These are phyloP conservation scores for Metaphire vulgaris DNA, from an alignment of 1,140 invertebrate genomes.

Conservation along the genomic window DNA sequence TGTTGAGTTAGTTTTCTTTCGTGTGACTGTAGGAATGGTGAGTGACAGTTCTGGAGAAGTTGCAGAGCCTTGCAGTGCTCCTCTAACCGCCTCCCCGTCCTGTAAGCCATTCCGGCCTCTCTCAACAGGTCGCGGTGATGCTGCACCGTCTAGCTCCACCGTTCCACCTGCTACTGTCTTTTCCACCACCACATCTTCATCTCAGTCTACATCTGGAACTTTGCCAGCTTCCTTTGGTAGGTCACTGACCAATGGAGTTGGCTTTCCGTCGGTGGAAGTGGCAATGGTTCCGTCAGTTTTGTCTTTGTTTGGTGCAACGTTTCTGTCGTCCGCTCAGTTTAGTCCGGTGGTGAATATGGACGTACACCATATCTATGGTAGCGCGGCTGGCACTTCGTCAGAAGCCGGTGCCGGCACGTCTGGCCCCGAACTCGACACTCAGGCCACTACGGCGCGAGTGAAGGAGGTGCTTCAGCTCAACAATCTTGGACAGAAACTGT, in stretches of 20 bases:
- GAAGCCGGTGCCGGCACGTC: slow-evolving; percentile 52
- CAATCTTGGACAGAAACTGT: slow-evolving; percentile 97
- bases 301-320: not conserved
- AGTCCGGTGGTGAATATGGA: not conserved
- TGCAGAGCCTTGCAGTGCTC: not conserved
- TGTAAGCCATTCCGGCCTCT: not conserved
- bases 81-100: not conserved
- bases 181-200: not conserved
- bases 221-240: not conserved
- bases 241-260: not conserved
- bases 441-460: slow-evolving; percentile 91
- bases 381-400: not conserved
- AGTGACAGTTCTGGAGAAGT: not conserved
- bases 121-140: not conserved
- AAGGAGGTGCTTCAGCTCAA: slow-evolving; percentile 93
- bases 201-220: not conserved
- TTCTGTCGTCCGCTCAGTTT: not conserved
- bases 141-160: not conserved
- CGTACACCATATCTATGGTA: slow-evolving; percentile 12
- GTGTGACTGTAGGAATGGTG: not conserved
- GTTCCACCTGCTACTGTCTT: not conserved
- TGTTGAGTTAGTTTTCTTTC: too few species aligned
- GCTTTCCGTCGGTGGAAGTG: not conserved
- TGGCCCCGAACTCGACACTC: slow-evolving; percentile 85
- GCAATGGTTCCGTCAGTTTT: not conserved